A percentile compares a stretch with the other conserved stretches of the same genome.
Evolutionary conservation across 2,113 vertebrate genomes (phyloP).

Genomic region (Phasianus colchicus): DNA sequence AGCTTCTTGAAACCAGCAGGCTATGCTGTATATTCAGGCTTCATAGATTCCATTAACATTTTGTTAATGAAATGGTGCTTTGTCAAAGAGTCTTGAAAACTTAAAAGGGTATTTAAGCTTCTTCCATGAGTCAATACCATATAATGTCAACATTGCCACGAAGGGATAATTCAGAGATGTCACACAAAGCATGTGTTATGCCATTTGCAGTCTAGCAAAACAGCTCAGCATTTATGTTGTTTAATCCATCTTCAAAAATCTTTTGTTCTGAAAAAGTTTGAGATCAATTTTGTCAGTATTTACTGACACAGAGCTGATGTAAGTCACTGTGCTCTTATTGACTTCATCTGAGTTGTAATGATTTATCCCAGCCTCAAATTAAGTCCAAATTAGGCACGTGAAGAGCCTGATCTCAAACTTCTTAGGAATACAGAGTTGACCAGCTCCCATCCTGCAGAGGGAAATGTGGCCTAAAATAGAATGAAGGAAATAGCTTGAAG

Average conservation of each 20-base stretch:
- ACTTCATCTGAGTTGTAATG: constrained; percentile 1
- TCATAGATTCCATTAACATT: constrained; percentile 70
- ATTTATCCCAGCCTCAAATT: not conserved
- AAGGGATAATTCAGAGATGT: constrained; percentile 69
- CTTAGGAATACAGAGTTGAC: not conserved
- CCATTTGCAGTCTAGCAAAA: constrained; percentile 66
- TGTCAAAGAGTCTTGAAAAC: constrained; percentile 70
- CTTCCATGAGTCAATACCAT: constrained; percentile 71
- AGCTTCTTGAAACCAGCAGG: constrained; percentile 5
- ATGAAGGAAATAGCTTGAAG: not conserved
- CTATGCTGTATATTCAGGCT: constrained; percentile 2
- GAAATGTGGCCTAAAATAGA: not conserved
- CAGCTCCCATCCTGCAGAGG: not conserved
- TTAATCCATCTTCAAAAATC: constrained; percentile 71
- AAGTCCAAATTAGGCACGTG: constrained; percentile 30
- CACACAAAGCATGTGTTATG: constrained; percentile 70
- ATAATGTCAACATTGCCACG: constrained; percentile 74
- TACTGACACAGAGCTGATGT: constrained; percentile 63
- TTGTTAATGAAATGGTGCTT: constrained; percentile 74
- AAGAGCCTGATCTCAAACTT: constrained; percentile 28
- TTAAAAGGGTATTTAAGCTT: constrained; percentile 75
- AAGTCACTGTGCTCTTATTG: constrained; percentile 41
- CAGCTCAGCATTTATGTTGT: constrained; percentile 68
- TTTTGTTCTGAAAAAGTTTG: constrained; percentile 72
- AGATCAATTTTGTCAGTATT: constrained; percentile 63